phyloP scores from a whole-genome alignment of 2,888 invertebrate genomes.

The Pherbina coryleti region DNA sequence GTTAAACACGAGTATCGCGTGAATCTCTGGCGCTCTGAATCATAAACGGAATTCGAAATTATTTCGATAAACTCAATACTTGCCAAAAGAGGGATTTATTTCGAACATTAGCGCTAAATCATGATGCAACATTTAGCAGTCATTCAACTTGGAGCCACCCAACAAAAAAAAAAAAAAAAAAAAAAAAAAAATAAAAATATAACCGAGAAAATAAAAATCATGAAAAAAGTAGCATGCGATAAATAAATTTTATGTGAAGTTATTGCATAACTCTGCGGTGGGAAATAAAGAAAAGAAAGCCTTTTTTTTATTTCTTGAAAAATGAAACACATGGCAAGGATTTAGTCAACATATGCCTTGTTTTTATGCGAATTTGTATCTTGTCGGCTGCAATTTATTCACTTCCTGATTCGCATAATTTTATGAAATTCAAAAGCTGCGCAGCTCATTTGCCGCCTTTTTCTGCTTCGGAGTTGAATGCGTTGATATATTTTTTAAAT shows the following conservation, averaged over 20 bases:
- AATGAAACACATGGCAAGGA: not conserved
- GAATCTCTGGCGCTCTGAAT: conserved; percentile 7
- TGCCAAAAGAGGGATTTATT: not conserved
- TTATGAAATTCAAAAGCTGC: not conserved
- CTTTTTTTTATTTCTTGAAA: not conserved
- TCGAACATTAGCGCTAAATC: not conserved
- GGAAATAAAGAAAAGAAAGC: not conserved
- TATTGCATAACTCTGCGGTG: conserved; percentile 1
- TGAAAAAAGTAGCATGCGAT: not conserved
- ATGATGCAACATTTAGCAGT: conserved; percentile 12
- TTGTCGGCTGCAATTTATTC: not conserved
- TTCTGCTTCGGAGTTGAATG: too few species aligned
- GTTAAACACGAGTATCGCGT: conserved; percentile 17
- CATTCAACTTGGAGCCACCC: not conserved
- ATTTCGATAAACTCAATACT: not conserved
- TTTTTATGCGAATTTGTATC: not conserved
- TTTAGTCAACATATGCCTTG: not conserved
- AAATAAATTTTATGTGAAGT: too few species aligned
- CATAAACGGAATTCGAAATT: not conserved
- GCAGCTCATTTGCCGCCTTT: too few species aligned
- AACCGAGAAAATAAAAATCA: too few species aligned
- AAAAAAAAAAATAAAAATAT: not conserved
- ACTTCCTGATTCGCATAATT: not conserved
- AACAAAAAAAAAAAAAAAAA: not conserved
- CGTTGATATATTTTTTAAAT: too few species aligned